Base-by-base conservation (phyloP, 1,140 invertebrate genomes). In the Parapsyche elsis region DNA sequence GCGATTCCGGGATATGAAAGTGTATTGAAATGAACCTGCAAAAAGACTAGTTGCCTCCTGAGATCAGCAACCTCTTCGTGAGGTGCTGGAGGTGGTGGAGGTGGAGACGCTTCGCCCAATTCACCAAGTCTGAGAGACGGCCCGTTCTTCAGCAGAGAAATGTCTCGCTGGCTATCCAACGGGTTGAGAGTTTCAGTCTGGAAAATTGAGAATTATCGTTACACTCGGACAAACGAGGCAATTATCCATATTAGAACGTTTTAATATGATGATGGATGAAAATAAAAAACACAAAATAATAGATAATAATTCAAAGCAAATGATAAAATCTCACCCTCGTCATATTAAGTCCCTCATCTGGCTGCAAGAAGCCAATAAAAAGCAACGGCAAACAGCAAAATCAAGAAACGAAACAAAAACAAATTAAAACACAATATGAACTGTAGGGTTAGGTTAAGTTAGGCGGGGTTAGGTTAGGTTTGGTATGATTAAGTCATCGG, bases 111-210 rank as follows among this genome's bases (percentile, higher is more conserved):
- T 86, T 90, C 90, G 84, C 93, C 92, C 85, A 85, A 85, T 78
- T 90, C 85, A 80, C 87, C 88, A 86, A 92, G 89, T 86, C 90
- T 91, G 84, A 91, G 91, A 87, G 92, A 92, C 88, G 93, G 92
- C 90, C 93, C 93, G 92, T 95, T 95, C 90, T 93, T 91, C 85
- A 93, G 91, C 90, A 90, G 90, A 85, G 90, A 88, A 86, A 90
- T 88, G 89, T 81, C 81, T 26, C 82, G 78, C 82, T 83, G 82
- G 70, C 89, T 92, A 85, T 94, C 93, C 90, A 95, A 95, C 90
- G 94, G 94, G 92, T 95, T 95, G 90, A 94, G 92, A 92, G 94
- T 94, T 91, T 95, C 94, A 85, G 93, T 92, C 93, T 94, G 88
- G 12, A 88, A 88, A 24, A 30, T 23, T 73, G 1, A 45, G 9